Evolutionary conservation across 2,888 invertebrate genomes (phyloP), one percentile per base, ranked within the genome.

Genomic region (Rotaria sp.): DNA sequence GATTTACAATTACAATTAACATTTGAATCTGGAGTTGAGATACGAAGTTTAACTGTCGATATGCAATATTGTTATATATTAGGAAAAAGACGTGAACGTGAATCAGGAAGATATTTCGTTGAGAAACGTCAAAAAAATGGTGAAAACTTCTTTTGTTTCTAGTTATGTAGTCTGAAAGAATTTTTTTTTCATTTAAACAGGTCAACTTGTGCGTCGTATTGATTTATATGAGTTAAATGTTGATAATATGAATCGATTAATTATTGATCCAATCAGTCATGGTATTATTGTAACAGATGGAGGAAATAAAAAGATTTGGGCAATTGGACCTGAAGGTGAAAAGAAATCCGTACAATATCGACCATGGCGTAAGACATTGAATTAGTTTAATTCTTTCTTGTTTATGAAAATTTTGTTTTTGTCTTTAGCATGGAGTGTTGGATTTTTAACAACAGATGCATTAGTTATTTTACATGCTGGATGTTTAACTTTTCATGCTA

Each of bases 221-320:
- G 80, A 80, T 80, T 45, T 80, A 7, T 80, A 80, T 45, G 45
- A 80, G n/a, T 80, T 80, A 45, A 80, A 80, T 45, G 80, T 45
- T 45, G 80, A 80, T 80, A 80, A 80, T 80, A 45, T 80, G n/a
- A 80, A 80, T 80, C 80, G 80, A 80, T 80, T 80, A n/a, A 80
- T 80, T 21, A 45, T 80, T 21, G 80, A 80, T 80, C 45, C 45
- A 45, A n/a, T 45, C 2, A 45, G 80, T 24, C 35, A 35, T 67
- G 80, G 80, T 26, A 15, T 80, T 13, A 45, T 80, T 45, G n/a
- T 80, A 11, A 80, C 80, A 1, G 80, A 80, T 45, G 80, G 80
- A 13, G 80, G 80, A 26, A 80, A 80, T 45, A 80, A 80, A 35
- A 80, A 80, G 8, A 45, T 80, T 26, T 80, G 80, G 80, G 80